Base-by-base conservation (phyloP, 2,113 vertebrate species). In the Corythoichthys haematopterus region DNA sequence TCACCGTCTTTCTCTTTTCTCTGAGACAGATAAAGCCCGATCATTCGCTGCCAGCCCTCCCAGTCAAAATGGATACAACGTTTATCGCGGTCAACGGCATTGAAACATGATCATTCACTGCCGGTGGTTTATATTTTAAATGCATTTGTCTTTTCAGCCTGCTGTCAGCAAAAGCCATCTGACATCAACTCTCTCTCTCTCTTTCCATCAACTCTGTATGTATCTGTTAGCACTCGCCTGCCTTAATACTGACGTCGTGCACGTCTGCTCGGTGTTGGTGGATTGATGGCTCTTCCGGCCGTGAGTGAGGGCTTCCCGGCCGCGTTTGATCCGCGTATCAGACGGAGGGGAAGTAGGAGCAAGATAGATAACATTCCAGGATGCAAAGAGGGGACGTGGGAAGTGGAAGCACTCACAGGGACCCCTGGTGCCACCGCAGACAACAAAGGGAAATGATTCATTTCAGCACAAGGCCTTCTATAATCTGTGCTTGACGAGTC, bases 281-380 rank as follows among this genome's bases (percentile, higher is more conserved):
- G 85, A 90, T 79, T 87, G 82, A 87, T 84, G 87, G 81, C 78
- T 82, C 87, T 80, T 84, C 85, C 79, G 66, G 88, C 75, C 46
- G 13, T 52, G 46, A 37, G 35, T 71, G 69, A 80, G 80, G 79
- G 76, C 85, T 87, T 90, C 84, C 84, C 75, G 69, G 72, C 77
- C 83, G 74, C 16, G 79, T 88, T 90, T 90, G 88, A 88, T 90
- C 87, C 80, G 33, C 56, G 57, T 88, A 87, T 90, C 81, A 77
- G 83, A 85, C 85, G 76, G 84, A 86, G 86, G 80, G 84, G 81
- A 89, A 84, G 80, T 75, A 75, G 40, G 62, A 74, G 37, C 40
- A 4, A 40, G 77, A 67, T 72, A 84, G 84, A 88, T 85, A 88
- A 85, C 80, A 82, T 89, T 89, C 85, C 86, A 85, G 80, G 83